Conservation (phyloP, 92 coral and sea anemone genomes). For the Plumapathes pennacea region DNA sequence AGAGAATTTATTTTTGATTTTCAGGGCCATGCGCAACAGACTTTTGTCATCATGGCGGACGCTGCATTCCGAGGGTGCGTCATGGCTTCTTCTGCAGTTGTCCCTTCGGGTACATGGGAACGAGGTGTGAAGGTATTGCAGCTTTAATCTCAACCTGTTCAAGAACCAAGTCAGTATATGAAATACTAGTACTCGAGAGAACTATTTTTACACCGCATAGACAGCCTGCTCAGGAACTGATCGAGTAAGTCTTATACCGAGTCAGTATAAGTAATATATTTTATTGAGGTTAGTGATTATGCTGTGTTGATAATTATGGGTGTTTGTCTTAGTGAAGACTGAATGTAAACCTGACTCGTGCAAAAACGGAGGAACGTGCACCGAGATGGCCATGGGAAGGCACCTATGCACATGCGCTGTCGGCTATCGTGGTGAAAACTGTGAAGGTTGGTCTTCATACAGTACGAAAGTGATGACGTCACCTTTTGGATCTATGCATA, state of each 20-base stretch:
- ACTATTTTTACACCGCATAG: no score
- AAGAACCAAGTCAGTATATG: no score
- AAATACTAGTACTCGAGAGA: no score
- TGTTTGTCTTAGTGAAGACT: constrained; percentile 67
- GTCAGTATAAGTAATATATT: no score
- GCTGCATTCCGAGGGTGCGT: constrained; percentile 56
- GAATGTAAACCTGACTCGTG: constrained; percentile 84
- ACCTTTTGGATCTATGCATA: no score
- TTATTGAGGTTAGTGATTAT: no score
- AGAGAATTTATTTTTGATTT: neutral
- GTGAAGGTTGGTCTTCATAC: constrained; percentile 55
- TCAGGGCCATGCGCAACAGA: constrained; percentile 71
- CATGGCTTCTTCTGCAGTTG: constrained; percentile 88
- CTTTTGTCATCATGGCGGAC: constrained; percentile 86
- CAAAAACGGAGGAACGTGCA: constrained; percentile 96
- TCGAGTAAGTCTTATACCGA: no score
- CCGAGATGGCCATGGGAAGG: constrained; percentile 69
- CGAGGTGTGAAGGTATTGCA: constrained; percentile 94
- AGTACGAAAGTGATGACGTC: no score
- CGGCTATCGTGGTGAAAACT: constrained; percentile 83
- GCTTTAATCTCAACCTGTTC: no score
- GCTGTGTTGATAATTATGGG: no score
- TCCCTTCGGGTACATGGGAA: constrained; percentile 81
- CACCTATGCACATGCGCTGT: constrained; percentile 82
- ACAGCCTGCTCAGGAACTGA: no score